phyloP scores from a whole-genome alignment of 2,113 vertebrate genomes.

The Electrona antarctica region DNA sequence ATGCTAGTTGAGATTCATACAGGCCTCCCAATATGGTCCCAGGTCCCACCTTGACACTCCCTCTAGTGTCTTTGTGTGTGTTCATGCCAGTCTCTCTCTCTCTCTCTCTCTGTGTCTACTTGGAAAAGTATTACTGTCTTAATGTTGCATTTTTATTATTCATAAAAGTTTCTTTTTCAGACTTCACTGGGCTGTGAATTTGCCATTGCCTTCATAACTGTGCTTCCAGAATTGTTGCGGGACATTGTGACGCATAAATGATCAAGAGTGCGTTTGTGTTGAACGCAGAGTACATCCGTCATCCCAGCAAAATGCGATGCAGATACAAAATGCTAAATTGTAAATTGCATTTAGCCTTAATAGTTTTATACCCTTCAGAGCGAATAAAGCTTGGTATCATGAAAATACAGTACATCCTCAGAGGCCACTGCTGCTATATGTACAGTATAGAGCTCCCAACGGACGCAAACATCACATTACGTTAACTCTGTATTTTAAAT shows the following conservation, averaged over 20 bases:
- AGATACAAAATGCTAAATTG: constrained; percentile 13
- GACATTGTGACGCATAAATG: not conserved
- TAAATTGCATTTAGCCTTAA: constrained; percentile 36
- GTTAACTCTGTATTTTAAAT: constrained; percentile 57
- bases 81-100: constrained; percentile 23
- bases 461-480: constrained; percentile 64
- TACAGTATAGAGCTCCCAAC: constrained; percentile 54
- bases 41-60: constrained; percentile 57
- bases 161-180: no score
- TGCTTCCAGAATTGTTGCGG: not conserved
- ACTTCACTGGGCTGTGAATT: no score
- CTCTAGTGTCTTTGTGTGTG: constrained; percentile 22
- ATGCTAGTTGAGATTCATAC: constrained; percentile 68
- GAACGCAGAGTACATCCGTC: no score
- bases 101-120: constrained; percentile 40
- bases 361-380: constrained; percentile 64
- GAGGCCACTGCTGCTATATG: constrained; percentile 60
- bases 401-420: constrained; percentile 62
- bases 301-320: no score
- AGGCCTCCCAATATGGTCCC: constrained; percentile 54
- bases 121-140: no score
- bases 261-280: constrained; percentile 5
- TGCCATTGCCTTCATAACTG: not conserved
- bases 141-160: no score
- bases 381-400: constrained; percentile 62